These are phyloP conservation scores for Mesorhabditis sp. DNA, from an alignment of 2,888 invertebrate species.

Conservation along the genomic window DNA sequence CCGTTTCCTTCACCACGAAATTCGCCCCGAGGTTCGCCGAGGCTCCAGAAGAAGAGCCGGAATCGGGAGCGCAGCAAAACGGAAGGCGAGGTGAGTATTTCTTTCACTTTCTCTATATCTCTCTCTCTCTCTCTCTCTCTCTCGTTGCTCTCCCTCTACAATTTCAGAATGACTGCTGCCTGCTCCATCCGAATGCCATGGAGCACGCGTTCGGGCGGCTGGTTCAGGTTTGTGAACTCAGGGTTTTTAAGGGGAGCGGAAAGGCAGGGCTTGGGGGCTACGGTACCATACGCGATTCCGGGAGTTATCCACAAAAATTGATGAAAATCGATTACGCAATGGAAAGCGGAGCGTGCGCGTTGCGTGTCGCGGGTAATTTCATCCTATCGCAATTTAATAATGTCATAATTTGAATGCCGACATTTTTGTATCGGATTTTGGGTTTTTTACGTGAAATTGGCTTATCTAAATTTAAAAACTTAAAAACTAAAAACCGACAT, in stretches of 20 bases:
- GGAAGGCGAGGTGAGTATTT: not conserved
- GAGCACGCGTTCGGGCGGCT: slow-evolving; percentile 5
- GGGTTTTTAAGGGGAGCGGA: not conserved
- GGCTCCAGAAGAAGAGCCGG: slow-evolving; percentile 1
- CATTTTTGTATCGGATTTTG: too few relatives aligned
- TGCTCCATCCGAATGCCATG: not conserved
- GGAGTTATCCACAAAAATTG: too few relatives aligned
- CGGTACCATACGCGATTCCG: too few relatives aligned
- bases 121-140: not conserved
- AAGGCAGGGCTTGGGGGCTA: too few relatives aligned
- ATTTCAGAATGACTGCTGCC: slow-evolving; percentile 5
- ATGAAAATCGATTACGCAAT: too few relatives aligned
- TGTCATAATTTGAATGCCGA: too few relatives aligned
- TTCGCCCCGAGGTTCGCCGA: not conserved
- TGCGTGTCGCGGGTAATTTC: too few relatives aligned
- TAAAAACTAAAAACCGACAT: too few relatives aligned
- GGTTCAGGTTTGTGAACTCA: not conserved
- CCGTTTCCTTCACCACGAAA: not conserved
- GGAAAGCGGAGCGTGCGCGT: too few relatives aligned
- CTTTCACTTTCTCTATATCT: not conserved
- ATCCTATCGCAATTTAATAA: too few relatives aligned
- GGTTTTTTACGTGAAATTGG: too few relatives aligned
- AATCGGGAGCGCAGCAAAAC: not conserved
- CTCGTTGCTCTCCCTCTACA: not conserved
- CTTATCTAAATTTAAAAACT: too few relatives aligned